Base-by-base conservation (phyloP, 2,888 invertebrate species). In the Mesorhabditis spiculigera region DNA sequence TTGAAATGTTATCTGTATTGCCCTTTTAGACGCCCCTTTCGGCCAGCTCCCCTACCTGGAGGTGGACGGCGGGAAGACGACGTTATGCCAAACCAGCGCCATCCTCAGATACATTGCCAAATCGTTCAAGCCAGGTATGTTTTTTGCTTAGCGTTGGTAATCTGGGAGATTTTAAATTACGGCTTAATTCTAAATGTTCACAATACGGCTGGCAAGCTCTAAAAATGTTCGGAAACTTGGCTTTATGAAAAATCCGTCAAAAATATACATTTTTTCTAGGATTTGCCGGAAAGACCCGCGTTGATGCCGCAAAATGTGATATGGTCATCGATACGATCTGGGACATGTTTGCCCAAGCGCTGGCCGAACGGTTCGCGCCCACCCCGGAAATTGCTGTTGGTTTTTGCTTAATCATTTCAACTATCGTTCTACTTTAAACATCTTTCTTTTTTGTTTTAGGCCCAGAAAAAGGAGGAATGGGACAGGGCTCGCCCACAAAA, bases 91-190 rank as follows among this genome's bases (percentile, higher is more conserved):
- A 45, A 73, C 75, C n/a, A 65, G 71, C 8, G 68, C 75, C n/a
- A 73, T 75, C 28, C 73, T 73, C 41, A 68, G 75, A n/a, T 75
- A 75, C 58, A 10, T 75, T 64, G 75, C 70, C 41, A 75, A 75
- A 65, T 73, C 73, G 3, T 43, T 75, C 16, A 63, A 75, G 28
- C 73, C 75, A 16, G 75, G 58, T 50, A 50, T n/a, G n/a, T n/a
- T n/a, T n/a, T n/a, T n/a, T n/a, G n/a, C n/a, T n/a, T n/a, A n/a
- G n/a, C n/a, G n/a, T n/a, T n/a, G n/a, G n/a, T n/a, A n/a, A n/a
- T n/a, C n/a, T n/a, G n/a, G n/a, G n/a, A n/a, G n/a, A n/a, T n/a
- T n/a, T n/a, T n/a, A n/a, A n/a, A n/a, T n/a, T n/a, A n/a, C n/a
- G n/a, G n/a, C n/a, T n/a, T n/a, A n/a, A n/a, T n/a, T n/a, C n/a